Evolutionary conservation across 2,888 invertebrate genomes (phyloP).

Genomic region (Leptothorax acervorum): DNA sequence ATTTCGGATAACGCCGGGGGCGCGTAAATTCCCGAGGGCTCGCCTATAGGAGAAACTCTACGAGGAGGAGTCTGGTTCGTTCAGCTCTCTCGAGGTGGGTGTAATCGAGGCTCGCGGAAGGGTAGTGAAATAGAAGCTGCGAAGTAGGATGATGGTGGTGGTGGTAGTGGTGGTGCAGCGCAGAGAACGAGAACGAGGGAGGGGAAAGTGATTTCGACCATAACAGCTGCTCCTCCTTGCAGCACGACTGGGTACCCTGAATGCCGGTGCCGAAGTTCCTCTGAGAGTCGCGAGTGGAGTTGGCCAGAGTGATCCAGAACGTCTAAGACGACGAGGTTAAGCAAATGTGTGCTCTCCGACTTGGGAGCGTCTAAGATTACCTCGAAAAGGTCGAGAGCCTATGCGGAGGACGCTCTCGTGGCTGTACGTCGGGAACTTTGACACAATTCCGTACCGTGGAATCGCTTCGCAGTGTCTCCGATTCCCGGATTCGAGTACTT

Average conservation of each 20-base stretch:
- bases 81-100: constrained; percentile 56
- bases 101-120: constrained; percentile 68
- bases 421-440: constrained; percentile 61
- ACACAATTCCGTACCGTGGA: constrained; percentile 58
- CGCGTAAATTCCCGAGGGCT: constrained; percentile 69
- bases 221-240: constrained; percentile 76
- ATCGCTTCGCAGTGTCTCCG: constrained; percentile 45
- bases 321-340: constrained; percentile 72
- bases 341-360: constrained; percentile 70
- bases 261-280: constrained; percentile 69
- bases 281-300: constrained; percentile 65
- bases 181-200: constrained; percentile 56
- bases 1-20: constrained; percentile 66
- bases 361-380: constrained; percentile 66
- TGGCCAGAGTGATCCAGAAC: constrained; percentile 67
- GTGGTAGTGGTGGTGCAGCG: constrained; percentile 30
- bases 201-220: constrained; percentile 78
- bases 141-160: constrained; percentile 38
- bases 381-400: constrained; percentile 68
- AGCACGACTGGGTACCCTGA: constrained; percentile 67
- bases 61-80: constrained; percentile 37
- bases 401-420: constrained; percentile 39
- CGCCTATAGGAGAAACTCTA: constrained; percentile 24
- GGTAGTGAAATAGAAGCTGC: constrained; percentile 67
- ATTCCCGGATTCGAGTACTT: constrained; percentile 46